Conservation (phyloP, 2,113 vertebrate species). For the Asarcornis scutulata region DNA sequence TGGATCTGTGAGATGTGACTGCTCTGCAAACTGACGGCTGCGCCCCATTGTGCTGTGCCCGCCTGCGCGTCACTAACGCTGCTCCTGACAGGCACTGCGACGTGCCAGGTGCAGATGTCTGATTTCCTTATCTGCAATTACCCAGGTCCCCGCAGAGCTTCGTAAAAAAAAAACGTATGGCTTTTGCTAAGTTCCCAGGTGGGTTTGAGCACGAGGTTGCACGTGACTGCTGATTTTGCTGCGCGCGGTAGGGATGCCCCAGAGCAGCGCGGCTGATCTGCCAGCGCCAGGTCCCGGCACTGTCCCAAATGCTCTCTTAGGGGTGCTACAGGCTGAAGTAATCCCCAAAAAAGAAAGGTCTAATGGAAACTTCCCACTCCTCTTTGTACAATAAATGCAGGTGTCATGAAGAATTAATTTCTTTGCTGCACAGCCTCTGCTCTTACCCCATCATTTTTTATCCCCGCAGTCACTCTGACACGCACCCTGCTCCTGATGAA, state of each 20-base stretch:
- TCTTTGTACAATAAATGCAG: neutral
- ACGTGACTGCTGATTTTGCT: neutral
- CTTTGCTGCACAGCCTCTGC: neutral
- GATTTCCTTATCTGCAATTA: constrained; percentile 24
- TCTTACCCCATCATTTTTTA: neutral
- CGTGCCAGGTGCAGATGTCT: neutral
- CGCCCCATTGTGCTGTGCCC: accelerated
- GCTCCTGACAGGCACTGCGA: accelerated
- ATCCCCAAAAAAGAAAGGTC: neutral
- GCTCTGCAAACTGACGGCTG: neutral
- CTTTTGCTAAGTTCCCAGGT: neutral
- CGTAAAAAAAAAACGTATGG: accelerated
- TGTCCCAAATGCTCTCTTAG: accelerated
- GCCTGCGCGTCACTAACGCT: accelerated
- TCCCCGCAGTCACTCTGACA: neutral
- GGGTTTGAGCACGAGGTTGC: neutral
- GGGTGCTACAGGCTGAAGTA: neutral
- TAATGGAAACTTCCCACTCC: neutral
- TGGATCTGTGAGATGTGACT: accelerated
- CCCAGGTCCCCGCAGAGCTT: neutral
- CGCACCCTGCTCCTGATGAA: neutral
- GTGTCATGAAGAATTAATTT: constrained; percentile 29
- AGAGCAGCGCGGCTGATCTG: accelerated
- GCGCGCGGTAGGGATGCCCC: neutral
- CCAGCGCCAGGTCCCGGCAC: accelerated